Evolutionary conservation across 2,888 invertebrate genomes (phyloP).

Genomic region (Empis stercorea): DNA sequence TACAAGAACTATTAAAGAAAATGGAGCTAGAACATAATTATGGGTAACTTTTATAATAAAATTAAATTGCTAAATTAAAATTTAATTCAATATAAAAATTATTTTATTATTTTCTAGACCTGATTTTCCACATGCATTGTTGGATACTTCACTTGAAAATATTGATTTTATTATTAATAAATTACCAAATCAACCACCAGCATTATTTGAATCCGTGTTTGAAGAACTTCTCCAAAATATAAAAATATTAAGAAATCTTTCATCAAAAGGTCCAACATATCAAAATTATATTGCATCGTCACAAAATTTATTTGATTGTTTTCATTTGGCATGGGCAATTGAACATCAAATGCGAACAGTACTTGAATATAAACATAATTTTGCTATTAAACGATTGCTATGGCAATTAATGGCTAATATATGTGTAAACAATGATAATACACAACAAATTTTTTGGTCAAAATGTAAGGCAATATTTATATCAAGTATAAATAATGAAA

Average conservation of each 20-base stretch:
- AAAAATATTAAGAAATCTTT: neutral
- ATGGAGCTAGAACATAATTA: too few relatives aligned
- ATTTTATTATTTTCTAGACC: too few relatives aligned
- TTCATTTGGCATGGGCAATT: neutral
- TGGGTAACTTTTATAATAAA: too few relatives aligned
- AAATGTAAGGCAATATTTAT: neutral
- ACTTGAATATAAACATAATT: neutral
- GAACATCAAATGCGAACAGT: too few relatives aligned
- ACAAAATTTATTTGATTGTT: neutral
- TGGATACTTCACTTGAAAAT: too few relatives aligned
- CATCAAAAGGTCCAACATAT: neutral
- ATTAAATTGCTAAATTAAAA: too few relatives aligned
- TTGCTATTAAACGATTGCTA: constrained; percentile 16
- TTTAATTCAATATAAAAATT: too few relatives aligned
- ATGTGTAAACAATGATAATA: constrained; percentile 25
- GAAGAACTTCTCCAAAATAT: neutral
- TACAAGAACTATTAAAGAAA: too few relatives aligned
- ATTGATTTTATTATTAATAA: too few relatives aligned
- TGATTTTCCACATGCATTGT: too few relatives aligned
- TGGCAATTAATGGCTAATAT: constrained; percentile 30
- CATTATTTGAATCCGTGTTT: too few relatives aligned
- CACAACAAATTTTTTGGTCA: constrained; percentile 26
- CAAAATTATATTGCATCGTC: neutral
- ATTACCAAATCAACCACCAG: too few relatives aligned
- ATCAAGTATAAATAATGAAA: neutral